Evolutionary conservation across 23 tunicate genomes (phyloP).

Genomic region (Botrylloides violaceus): DNA sequence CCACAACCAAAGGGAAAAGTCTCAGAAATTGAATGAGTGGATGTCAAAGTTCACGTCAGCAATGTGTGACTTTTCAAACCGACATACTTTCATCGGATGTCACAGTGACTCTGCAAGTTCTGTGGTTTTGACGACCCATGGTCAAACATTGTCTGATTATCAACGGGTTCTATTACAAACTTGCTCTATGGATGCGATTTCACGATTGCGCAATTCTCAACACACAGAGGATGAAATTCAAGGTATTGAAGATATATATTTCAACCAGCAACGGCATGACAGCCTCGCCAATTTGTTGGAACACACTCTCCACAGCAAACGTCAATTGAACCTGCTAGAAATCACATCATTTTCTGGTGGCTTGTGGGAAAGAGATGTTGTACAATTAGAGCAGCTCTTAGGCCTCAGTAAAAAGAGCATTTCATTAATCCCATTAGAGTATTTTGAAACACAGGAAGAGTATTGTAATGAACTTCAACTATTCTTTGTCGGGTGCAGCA

Average conservation of each 20-base stretch:
- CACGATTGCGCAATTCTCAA: background rate
- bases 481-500: constrained; percentile 24
- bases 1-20: constrained; percentile 7
- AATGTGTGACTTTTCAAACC: background rate
- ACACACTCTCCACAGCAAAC: background rate
- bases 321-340: constrained; percentile 8
- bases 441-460: constrained; percentile 48
- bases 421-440: constrained; percentile 40
- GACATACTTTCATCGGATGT: constrained; percentile 51
- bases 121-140: constrained; percentile 25
- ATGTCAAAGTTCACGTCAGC: constrained; percentile 20
- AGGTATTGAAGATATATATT: background rate
- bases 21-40: constrained; percentile 39
- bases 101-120: constrained; percentile 48
- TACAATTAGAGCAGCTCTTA: constrained; percentile 4
- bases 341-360: constrained; percentile 18
- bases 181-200: constrained; percentile 3
- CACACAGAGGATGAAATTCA: background rate
- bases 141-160: background rate
- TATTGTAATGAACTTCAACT: constrained; percentile 24
- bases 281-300: background rate
- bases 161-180: background rate
- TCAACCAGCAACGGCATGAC: background rate
- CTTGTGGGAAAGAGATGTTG: constrained; percentile 11
- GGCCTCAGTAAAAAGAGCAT: constrained; percentile 6